phyloP scores from a whole-genome alignment of 2,113 vertebrate species.

The Actenoides lindsayi region DNA sequence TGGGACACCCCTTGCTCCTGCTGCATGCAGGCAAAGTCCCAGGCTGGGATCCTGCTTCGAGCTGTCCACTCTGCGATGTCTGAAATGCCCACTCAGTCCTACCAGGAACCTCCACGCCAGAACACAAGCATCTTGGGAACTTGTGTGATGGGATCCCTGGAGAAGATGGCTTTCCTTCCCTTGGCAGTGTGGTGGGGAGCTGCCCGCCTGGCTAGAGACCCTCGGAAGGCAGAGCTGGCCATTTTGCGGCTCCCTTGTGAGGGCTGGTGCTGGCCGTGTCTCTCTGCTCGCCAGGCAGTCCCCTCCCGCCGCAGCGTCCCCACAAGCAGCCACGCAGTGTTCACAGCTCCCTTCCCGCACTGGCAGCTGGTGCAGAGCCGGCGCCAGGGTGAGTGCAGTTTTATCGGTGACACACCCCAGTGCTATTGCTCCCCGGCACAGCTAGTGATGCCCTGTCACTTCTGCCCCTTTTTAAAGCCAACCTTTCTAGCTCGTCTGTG shows the following conservation, averaged over 20 bases:
- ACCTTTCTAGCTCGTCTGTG: neutral
- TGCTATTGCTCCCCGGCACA: neutral
- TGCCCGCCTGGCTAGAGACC: neutral
- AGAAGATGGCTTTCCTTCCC: neutral
- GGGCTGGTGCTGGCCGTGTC: neutral
- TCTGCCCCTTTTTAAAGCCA: slow-evolving; percentile 44
- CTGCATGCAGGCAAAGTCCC: neutral
- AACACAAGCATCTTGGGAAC: neutral
- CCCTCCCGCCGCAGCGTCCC: neutral
- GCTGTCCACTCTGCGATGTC: neutral
- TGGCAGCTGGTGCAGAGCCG: accelerated
- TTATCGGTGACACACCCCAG: neutral
- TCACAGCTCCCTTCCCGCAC: neutral
- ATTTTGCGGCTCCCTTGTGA: accelerated
- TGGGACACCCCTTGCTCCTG: neutral
- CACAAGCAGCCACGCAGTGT: accelerated
- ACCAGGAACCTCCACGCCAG: neutral
- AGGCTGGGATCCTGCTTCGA: neutral
- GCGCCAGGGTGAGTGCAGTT: neutral
- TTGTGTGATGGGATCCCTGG: neutral
- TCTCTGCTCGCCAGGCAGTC: neutral
- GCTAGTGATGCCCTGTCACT: neutral
- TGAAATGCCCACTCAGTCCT: neutral
- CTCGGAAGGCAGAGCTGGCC: neutral
- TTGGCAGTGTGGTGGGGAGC: accelerated